Conservation (phyloP, 2,797 vertebrate species). For the Leptatherina wallacei region DNA sequence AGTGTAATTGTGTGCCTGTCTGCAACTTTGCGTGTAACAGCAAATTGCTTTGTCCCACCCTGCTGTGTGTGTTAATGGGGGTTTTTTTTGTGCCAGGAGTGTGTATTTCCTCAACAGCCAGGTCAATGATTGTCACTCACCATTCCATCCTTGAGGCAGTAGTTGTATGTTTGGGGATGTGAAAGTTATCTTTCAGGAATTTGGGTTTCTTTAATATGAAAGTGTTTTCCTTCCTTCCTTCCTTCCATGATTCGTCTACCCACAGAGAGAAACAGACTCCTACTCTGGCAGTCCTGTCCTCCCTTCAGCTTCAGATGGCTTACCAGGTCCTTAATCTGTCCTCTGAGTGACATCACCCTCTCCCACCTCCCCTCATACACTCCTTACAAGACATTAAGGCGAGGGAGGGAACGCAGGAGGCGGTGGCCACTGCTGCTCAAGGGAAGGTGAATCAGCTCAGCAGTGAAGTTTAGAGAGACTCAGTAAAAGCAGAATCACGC, state of each 20-base stretch:
- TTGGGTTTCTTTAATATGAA: slow-evolving; percentile 23
- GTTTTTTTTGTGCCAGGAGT: background rate
- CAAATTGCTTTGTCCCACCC: slow-evolving; percentile 44
- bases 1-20: slow-evolving; percentile 51
- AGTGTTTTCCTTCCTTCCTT: slow-evolving; percentile 13
- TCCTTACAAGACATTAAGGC: slow-evolving; percentile 40
- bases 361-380: slow-evolving; percentile 8
- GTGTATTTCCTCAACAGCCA: slow-evolving; percentile 25
- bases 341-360: slow-evolving; percentile 73
- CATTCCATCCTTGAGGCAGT: slow-evolving; percentile 1
- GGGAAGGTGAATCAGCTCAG: slow-evolving; percentile 57
- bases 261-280: background rate
- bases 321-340: slow-evolving; percentile 75
- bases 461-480: slow-evolving; percentile 23
- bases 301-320: slow-evolving; percentile 67
- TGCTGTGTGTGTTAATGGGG: slow-evolving; percentile 17
- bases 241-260: background rate
- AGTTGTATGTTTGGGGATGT: slow-evolving; percentile 22
- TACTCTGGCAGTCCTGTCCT: slow-evolving; percentile 38
- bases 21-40: slow-evolving; percentile 59
- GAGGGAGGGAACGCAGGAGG: slow-evolving; percentile 35
- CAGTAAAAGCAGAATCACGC: slow-evolving; percentile 8
- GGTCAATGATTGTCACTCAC: slow-evolving; percentile 39
- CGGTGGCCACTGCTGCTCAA: slow-evolving; percentile 23
- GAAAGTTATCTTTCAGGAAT: slow-evolving; percentile 30